phyloP scores from a whole-genome alignment of 2,888 invertebrate species.

The Acronicta aceris region DNA sequence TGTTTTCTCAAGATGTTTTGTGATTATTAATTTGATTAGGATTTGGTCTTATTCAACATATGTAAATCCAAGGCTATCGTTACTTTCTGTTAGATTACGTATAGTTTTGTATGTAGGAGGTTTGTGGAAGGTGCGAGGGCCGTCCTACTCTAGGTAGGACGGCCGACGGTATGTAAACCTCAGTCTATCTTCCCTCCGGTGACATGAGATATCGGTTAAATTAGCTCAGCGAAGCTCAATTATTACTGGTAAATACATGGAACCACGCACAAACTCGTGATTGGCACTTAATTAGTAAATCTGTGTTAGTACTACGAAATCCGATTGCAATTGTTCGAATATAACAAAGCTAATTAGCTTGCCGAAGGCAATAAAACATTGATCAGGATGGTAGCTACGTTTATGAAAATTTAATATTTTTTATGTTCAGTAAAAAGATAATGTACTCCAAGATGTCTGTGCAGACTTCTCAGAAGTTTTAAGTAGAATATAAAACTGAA shows the following conservation, averaged over 20 bases:
- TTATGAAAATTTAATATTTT: constrained; percentile 13
- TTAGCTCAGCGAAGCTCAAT: constrained; percentile 11
- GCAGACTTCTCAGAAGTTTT: constrained; percentile 52
- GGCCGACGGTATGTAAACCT: not conserved
- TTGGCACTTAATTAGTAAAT: constrained; percentile 46
- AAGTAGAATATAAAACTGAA: constrained; percentile 55
- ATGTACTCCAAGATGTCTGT: constrained; percentile 38
- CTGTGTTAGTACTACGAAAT: constrained; percentile 20
- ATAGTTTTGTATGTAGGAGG: too few species aligned
- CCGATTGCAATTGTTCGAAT: constrained; percentile 29
- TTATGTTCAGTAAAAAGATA: constrained; percentile 55
- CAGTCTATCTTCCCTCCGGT: not conserved
- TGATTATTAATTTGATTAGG: too few species aligned
- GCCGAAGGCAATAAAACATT: not conserved
- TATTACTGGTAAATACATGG: constrained; percentile 24
- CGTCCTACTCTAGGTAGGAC: too few species aligned
- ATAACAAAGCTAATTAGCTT: constrained; percentile 22
- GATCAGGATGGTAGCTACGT: too few species aligned
- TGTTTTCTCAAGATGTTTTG: too few species aligned
- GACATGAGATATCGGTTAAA: constrained; percentile 2
- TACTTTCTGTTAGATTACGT: too few species aligned
- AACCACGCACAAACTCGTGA: constrained; percentile 24
- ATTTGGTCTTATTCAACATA: too few species aligned
- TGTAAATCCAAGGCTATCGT: too few species aligned
- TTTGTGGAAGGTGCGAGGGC: too few species aligned